Evolutionary conservation across 2,888 invertebrate species (phyloP), one percentile per base, ranked within the genome.

Genomic region (Ormyrus labotus): DNA sequence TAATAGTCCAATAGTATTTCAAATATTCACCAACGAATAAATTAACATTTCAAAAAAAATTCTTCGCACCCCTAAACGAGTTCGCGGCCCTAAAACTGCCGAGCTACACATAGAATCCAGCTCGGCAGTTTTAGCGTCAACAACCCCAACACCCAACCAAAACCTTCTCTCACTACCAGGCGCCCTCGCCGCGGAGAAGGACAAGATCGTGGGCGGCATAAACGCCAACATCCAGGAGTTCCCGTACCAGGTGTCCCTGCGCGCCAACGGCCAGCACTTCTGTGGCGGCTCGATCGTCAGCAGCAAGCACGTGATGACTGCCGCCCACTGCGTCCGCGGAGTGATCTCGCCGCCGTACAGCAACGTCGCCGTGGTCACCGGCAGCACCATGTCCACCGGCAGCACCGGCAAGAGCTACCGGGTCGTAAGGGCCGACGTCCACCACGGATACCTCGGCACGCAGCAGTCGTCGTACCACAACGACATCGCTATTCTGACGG

Each of bases 251-350:
- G 83, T 82, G 10, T 84, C 83, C 6, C 57, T 84, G 8, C 75
- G 75, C n/a, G 0, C 2, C 0, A 1, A 50, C 1, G 82, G 78
- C 6, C 0, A 6, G 0, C 84, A 84, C 58, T 57, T 73, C 9
- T 85, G 83, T 64, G 83, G 84, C 7, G 85, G 84, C 19, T 53
- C 80, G 2, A 75, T 84, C 10, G 72, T 85, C 58, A 71, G 70
- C 61, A 0, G 55, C 0, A 13, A 10, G 8, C 81, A 84, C 64
- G 74, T 84, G 7, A 64, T 84, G 6, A 84, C 84, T 7, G 83
- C 83, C 8, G 84, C 82, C 6, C 85, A 85, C 61, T 85, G 84
- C 48, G 60, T 85, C n/a, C 2, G n/a, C 0, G 67, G 58, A 5
- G 19, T 63, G 1, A 11, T 47, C 3, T 53, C 64, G n/a, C 13